Conservation (phyloP, 2,888 invertebrate genomes). For the Heterodera filipjevi region DNA sequence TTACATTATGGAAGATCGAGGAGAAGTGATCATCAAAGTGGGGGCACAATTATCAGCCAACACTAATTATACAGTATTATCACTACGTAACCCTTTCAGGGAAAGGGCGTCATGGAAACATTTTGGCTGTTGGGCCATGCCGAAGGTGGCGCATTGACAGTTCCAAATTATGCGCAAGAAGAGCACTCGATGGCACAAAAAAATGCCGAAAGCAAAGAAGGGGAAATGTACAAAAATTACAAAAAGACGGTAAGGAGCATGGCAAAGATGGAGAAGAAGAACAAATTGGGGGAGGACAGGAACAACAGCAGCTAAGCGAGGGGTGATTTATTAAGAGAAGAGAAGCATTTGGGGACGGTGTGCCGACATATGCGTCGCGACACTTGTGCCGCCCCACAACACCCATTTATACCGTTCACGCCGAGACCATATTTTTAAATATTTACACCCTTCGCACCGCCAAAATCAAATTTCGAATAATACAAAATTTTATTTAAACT, state of each 20-base stretch:
- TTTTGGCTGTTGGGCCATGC: constrained; percentile 59
- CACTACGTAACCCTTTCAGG: constrained; percentile 39
- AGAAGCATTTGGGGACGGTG: too few relatives aligned
- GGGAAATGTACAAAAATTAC: neutral
- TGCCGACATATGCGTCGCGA: too few relatives aligned
- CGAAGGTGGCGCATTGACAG: neutral
- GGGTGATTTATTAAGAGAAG: neutral
- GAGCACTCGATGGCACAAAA: neutral
- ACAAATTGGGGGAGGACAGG: neutral
- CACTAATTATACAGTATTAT: neutral
- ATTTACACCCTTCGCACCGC: too few relatives aligned
- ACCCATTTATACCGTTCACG: too few relatives aligned
- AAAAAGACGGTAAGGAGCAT: neutral
- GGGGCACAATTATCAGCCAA: too few relatives aligned
- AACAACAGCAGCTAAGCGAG: neutral
- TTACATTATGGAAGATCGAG: constrained; percentile 54
- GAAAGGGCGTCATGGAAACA: constrained; percentile 64
- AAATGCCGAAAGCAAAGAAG: neutral
- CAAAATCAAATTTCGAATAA: too few relatives aligned
- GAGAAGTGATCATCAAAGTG: constrained; percentile 52
- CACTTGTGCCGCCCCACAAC: too few relatives aligned
- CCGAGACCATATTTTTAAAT: too few relatives aligned
- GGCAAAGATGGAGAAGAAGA: neutral
- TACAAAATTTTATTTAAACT: too few relatives aligned
- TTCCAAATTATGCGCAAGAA: neutral